Base-by-base conservation (phyloP, 2,797 vertebrate genomes). In the Pangasius sanitwongsei region DNA sequence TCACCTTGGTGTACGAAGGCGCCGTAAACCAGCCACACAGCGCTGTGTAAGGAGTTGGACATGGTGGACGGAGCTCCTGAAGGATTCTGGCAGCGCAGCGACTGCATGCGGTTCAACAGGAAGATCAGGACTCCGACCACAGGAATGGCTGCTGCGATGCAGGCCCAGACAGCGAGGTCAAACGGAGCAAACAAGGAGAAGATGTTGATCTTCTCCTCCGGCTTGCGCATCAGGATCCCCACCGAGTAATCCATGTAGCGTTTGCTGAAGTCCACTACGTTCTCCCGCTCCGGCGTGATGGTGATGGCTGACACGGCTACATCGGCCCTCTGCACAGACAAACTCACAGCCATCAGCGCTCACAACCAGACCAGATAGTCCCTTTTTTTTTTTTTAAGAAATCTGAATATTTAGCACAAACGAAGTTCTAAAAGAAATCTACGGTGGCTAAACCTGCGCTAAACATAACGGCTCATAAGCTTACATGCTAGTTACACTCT, bases 171-270 rank as follows among this genome's bases (percentile, higher is more conserved):
- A 0, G 98, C 98, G 0, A 98, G 97, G 93, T 99, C 98, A 0
- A 99, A 99, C 0, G 98, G 98, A 0, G 98, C 98, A 0, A 99
- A 98, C 28, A 99, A 97, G 0, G 98, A 99, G 94, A 99, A 99
- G 94, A 99, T 98, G 95, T 98, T 98, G 94, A 99, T 97, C 95
- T 98, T 99, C 89, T 99, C 98, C 87, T 98, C 98, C 0, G 98
- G 98, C 80, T 97, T 98, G 28, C 94, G 96, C 92, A 99, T 96
- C 23, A 99, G 94, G 93, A 99, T 99, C 11, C 98, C 98, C 13
- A 99, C 98, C 0, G 98, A 99, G 93, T 99, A 99, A 94, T 99
- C 98, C 93, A 99, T 97, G 95, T 99, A 99, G 5, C 98, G 98
- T 91, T 99, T 99, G 95, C 98, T 99, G 96, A 99, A 99, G 94